Percentiles rank a stretch among this genome's conserved stretches.
Conservation (phyloP, 1,140 invertebrate genomes). For the Aethina tumida region DNA sequence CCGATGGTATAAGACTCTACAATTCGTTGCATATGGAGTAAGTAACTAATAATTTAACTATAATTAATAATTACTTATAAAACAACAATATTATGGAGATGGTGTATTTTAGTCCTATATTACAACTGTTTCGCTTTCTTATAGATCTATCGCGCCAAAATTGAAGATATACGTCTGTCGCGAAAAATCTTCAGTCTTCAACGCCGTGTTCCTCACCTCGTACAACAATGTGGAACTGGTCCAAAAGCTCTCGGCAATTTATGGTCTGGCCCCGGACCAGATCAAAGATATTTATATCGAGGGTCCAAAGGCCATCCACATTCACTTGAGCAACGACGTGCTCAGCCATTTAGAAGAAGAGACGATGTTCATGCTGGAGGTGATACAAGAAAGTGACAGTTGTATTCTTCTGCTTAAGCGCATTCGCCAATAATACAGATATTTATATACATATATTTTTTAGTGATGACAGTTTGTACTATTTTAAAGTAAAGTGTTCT, state of each 20-base stretch:
- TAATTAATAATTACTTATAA: background rate
- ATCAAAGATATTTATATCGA: constrained; percentile 54
- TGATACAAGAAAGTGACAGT: constrained; percentile 38
- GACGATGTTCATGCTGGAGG: constrained; percentile 50
- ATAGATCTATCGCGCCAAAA: constrained; percentile 60
- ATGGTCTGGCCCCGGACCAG: constrained; percentile 46
- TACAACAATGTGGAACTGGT: constrained; percentile 56
- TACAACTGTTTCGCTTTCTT: constrained; percentile 16
- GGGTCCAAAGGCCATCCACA: constrained; percentile 63
- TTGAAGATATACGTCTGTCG: constrained; percentile 71
- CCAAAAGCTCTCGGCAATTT: constrained; percentile 51
- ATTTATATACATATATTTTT: no score
- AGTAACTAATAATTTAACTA: constrained; percentile 33
- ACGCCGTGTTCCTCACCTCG: constrained; percentile 67
- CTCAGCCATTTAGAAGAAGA: constrained; percentile 54
- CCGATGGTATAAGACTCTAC: constrained; percentile 82
- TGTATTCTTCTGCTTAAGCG: constrained; percentile 30
- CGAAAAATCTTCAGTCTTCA: constrained; percentile 56
- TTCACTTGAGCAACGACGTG: constrained; percentile 66
- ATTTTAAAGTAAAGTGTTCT: no score
- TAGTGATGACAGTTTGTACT: no score
- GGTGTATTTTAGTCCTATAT: background rate
- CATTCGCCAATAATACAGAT: no score
- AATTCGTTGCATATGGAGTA: constrained; percentile 77
- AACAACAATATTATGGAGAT: background rate